A percentile compares a stretch with the other conserved stretches of the same genome.
phyloP scores from a whole-genome alignment of 2,113 vertebrate genomes.

The Astatotilapia flaviijosephi region DNA sequence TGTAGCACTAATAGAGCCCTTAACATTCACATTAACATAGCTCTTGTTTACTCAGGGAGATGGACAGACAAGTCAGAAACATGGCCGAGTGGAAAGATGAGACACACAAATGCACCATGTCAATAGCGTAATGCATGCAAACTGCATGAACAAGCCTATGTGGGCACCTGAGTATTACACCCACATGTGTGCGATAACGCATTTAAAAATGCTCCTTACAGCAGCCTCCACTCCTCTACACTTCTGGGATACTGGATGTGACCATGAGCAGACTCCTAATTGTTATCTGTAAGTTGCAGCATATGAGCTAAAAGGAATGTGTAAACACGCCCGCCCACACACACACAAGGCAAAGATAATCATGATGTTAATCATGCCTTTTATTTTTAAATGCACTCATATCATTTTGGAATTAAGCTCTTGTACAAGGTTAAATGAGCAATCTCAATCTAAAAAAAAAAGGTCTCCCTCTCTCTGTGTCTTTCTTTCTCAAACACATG shows the following conservation, averaged over 20 bases:
- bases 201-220: neutral
- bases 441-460: neutral
- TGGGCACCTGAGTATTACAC: neutral
- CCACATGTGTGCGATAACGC: neutral
- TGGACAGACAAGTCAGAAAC: slow-evolving; percentile 18
- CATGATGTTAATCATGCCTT: neutral
- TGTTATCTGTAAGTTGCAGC: neutral
- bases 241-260: neutral
- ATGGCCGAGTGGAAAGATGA: neutral
- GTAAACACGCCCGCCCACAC: neutral
- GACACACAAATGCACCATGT: neutral
- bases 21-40: slow-evolving; percentile 59
- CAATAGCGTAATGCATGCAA: neutral
- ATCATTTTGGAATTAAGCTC: neutral
- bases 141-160: neutral
- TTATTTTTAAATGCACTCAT: slow-evolving; percentile 14
- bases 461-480: neutral
- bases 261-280: neutral
- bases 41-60: slow-evolving; percentile 51
- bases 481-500: neutral
- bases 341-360: neutral
- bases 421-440: neutral
- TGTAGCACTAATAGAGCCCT: slow-evolving; percentile 62
- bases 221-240: neutral
- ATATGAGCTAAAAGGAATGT: neutral